These are phyloP conservation scores for Clusia tigrina DNA, from an alignment of 2,888 invertebrate species.

Conservation along the genomic window DNA sequence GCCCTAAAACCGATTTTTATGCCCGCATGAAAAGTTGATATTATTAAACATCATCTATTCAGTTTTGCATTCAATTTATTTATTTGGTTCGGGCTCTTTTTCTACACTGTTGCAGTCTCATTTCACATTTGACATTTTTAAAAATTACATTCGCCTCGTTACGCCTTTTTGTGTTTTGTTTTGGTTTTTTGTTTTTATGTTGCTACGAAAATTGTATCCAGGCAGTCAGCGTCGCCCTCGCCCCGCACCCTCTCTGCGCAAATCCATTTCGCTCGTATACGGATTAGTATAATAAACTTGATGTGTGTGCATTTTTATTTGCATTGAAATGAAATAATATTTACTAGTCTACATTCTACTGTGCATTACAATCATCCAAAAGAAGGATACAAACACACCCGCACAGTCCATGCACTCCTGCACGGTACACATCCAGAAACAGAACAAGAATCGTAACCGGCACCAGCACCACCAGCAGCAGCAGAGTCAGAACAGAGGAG, in stretches of 20 bases:
- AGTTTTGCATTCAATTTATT: not conserved
- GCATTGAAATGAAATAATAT: slow-evolving; percentile 50
- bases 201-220: not conserved
- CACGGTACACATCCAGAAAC: too few relatives aligned
- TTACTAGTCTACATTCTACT: slow-evolving; percentile 39
- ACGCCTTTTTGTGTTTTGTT: not conserved
- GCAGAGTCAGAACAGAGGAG: too few relatives aligned
- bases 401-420: not conserved
- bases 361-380: not conserved
- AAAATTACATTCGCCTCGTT: not conserved
- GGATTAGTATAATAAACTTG: slow-evolving; percentile 19
- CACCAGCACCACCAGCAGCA: not conserved
- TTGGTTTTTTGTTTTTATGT: not conserved
- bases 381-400: not conserved
- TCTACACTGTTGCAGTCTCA: too few relatives aligned
- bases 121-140: not conserved
- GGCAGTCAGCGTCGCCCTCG: slow-evolving; percentile 10
- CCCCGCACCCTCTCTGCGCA: slow-evolving; percentile 14
- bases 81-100: too few relatives aligned
- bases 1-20: too few relatives aligned
- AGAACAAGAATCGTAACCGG: too few relatives aligned
- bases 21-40: too few relatives aligned
- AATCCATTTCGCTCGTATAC: slow-evolving; percentile 11
- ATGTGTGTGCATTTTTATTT: slow-evolving; percentile 39
- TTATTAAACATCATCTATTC: too few relatives aligned